These are phyloP conservation scores for Mystacides longicornis DNA, from an alignment of 2,888 invertebrate species.

Conservation along the genomic window DNA sequence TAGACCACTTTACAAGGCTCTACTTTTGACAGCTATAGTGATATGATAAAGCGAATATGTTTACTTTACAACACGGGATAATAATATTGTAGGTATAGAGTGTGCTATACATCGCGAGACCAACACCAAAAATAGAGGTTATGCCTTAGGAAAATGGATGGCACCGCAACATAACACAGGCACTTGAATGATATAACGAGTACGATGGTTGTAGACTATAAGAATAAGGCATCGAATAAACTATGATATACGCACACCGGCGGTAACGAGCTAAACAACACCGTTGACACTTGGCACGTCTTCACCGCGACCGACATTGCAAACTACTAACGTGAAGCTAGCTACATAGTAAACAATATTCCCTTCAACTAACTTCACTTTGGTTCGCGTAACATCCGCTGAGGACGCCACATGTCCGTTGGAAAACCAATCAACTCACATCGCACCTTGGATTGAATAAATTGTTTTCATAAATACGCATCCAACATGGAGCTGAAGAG, in stretches of 20 bases:
- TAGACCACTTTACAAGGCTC: too few relatives aligned
- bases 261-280: conserved; percentile 20
- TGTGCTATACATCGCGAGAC: not conserved
- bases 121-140: conserved; percentile 11
- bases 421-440: not conserved
- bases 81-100: too few relatives aligned
- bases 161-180: conserved; percentile 13
- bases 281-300: conserved; percentile 16
- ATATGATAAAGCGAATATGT: not conserved
- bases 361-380: conserved; percentile 8
- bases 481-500: too few relatives aligned
- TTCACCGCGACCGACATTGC: conserved; percentile 20
- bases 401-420: conserved; percentile 14
- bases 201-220: conserved; percentile 16
- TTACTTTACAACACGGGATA: not conserved
- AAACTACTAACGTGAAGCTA: conserved; percentile 17
- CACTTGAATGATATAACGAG: conserved; percentile 14
- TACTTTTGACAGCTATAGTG: not conserved
- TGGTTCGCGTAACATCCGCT: conserved; percentile 12
- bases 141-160: conserved; percentile 17
- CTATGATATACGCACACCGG: conserved; percentile 16
- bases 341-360: not conserved
- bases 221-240: conserved; percentile 12
- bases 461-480: too few relatives aligned
- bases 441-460: conserved; percentile 4